phyloP scores from a whole-genome alignment of 1,140 invertebrate genomes.

The Drosophila grimshawi region DNA sequence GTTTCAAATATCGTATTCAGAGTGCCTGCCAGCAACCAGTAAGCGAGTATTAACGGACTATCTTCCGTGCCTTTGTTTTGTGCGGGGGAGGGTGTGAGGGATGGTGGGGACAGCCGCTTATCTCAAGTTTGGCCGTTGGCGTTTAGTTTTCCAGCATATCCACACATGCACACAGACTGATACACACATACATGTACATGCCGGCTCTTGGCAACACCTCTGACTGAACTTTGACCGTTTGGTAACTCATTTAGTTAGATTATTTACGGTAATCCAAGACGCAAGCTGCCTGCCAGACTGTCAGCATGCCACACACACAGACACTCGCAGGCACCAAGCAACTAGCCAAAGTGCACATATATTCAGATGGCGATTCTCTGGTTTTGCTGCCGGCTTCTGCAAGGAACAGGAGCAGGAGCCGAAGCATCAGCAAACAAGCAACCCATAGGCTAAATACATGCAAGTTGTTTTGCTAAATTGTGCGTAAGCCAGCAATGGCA shows the following conservation, averaged over 20 bases:
- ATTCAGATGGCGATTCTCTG: constrained; percentile 10
- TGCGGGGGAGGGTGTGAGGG: background rate
- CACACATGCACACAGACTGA: constrained; percentile 6
- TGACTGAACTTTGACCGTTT: constrained; percentile 78
- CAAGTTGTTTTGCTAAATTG: constrained; percentile 81
- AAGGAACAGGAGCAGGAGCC: constrained; percentile 5
- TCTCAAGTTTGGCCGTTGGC: constrained; percentile 30
- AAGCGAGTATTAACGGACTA: constrained; percentile 33
- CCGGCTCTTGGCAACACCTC: constrained; percentile 63
- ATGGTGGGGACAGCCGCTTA: background rate
- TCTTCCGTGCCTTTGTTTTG: constrained; percentile 8
- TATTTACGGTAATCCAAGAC: constrained; percentile 81
- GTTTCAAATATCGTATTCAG: constrained; percentile 20
- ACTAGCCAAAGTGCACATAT: background rate
- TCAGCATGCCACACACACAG: constrained; percentile 21
- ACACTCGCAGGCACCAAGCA: background rate
- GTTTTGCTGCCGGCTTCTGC: constrained; percentile 16
- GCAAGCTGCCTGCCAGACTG: constrained; percentile 67
- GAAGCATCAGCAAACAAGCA: constrained; percentile 15
- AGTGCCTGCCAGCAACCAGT: constrained; percentile 21
- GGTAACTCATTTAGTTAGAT: constrained; percentile 81
- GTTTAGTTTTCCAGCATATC: constrained; percentile 35
- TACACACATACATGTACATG: background rate
- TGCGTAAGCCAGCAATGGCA: constrained; percentile 68
- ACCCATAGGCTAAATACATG: constrained; percentile 75